Percentiles rank a stretch among this genome's conserved stretches.
These are phyloP conservation scores for Pollicipes pollicipes DNA, from an alignment of 1,140 invertebrate species.

Conservation along the genomic window DNA sequence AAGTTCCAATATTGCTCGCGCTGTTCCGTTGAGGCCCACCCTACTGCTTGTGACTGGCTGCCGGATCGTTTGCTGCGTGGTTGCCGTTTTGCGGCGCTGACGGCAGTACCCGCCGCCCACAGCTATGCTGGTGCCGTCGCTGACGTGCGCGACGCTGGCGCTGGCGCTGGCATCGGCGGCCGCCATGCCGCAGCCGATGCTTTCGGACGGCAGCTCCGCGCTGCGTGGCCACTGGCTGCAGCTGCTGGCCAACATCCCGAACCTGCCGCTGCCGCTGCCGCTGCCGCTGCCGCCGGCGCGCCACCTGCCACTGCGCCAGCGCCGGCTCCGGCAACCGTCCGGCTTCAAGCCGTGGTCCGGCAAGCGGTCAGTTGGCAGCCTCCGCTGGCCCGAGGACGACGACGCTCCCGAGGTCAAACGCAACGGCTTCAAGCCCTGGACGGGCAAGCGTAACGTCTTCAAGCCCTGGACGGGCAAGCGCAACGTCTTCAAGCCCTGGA, in stretches of 20 bases:
- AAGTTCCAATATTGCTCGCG: no score
- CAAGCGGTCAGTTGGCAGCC: not conserved
- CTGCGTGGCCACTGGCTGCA: not conserved
- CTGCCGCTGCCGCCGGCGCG: no score
- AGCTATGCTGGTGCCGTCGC: not conserved
- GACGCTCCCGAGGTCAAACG: no score
- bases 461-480: not conserved
- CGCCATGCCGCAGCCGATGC: not conserved
- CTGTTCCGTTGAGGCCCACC: no score
- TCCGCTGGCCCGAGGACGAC: no score
- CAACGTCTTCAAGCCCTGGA: not conserved
- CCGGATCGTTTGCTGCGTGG: no score
- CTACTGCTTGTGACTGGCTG: no score
- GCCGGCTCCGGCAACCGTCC: not conserved
- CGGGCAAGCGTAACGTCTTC: not conserved
- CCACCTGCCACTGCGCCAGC: not conserved
- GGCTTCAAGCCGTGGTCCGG: not conserved
- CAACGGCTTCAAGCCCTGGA: not conserved
- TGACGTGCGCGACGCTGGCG: not conserved
- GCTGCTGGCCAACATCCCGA: not conserved
- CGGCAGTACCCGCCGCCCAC: no score
- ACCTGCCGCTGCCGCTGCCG: no score
- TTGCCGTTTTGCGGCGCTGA: no score
- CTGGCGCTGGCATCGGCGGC: not conserved
- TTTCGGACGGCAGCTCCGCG: not conserved